These are phyloP conservation scores for rat (Rattus norvegicus) DNA, from an alignment of 2,113 vertebrate genomes.

Conservation along the genomic window DNA sequence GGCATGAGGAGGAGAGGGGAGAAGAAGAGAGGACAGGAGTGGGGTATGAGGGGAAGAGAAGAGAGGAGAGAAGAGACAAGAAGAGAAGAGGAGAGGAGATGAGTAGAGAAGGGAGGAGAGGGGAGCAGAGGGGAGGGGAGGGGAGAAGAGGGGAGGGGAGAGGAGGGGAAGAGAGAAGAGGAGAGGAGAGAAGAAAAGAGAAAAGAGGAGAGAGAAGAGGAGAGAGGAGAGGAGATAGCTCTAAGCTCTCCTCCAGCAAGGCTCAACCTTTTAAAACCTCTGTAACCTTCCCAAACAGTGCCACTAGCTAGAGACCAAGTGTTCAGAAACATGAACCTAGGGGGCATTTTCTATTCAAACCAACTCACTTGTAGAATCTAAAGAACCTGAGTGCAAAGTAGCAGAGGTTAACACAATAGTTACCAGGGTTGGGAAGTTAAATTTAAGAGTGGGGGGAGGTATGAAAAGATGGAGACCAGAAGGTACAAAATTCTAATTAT, in stretches of 20 bases:
- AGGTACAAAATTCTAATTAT: background rate
- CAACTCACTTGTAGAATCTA: background rate
- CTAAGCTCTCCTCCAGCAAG: background rate
- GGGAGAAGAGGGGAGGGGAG: too few species aligned
- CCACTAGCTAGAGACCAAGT: background rate
- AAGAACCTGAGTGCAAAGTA: background rate
- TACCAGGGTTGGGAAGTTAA: background rate
- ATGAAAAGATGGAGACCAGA: background rate
- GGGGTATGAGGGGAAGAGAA: too few species aligned
- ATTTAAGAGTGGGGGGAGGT: background rate
- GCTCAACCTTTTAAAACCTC: background rate
- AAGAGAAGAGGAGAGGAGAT: background rate
- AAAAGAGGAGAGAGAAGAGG: too few species aligned
- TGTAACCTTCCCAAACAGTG: background rate
- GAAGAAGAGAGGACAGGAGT: too few species aligned
- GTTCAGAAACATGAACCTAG: background rate
- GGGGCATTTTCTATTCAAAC: background rate
- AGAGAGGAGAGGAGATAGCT: background rate
- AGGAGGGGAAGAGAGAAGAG: too few species aligned
- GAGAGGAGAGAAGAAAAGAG: rapidly evolving
- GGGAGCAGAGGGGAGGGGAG: background rate
- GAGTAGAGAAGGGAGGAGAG: rapidly evolving
- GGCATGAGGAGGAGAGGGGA: background rate
- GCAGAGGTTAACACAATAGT: background rate
- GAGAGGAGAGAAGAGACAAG: background rate